Evolutionary conservation across 1,140 invertebrate species (phyloP).

Genomic region (Branchinecta lynchi): DNA sequence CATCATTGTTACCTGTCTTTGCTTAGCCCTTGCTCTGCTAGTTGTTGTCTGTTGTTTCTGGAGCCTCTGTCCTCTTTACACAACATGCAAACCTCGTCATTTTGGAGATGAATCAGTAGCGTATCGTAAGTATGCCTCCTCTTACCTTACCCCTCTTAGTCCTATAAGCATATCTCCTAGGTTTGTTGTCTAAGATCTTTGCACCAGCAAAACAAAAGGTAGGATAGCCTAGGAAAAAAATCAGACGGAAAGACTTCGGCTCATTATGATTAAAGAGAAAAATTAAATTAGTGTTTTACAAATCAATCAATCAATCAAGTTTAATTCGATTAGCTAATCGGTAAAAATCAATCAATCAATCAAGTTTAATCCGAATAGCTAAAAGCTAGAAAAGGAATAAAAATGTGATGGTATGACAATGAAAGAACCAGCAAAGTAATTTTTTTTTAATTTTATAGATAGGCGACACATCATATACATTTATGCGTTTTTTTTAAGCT

Average conservation of each 20-base stretch:
- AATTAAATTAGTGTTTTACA: background rate
- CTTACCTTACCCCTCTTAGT: background rate
- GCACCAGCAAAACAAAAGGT: background rate
- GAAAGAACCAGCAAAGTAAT: no score
- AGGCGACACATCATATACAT: no score
- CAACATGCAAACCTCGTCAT: slow-evolving; percentile 1
- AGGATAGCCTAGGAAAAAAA: background rate
- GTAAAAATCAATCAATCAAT: no score
- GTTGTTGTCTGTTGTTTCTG: slow-evolving; percentile 3
- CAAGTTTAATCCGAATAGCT: no score
- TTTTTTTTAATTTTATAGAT: no score
- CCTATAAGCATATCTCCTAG: background rate
- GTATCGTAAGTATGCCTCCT: background rate
- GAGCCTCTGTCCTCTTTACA: background rate
- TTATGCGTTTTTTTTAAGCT: no score
- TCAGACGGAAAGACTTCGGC: background rate
- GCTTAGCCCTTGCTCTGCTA: background rate
- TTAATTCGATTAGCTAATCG: no score
- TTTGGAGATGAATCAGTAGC: background rate
- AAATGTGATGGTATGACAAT: no score
- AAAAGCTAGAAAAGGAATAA: no score
- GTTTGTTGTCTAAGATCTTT: background rate
- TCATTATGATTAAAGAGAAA: background rate
- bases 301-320: no score
- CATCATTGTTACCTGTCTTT: background rate